These are phyloP conservation scores for Lasioglossum vierecki DNA, from an alignment of 2,888 invertebrate species.

Conservation along the genomic window DNA sequence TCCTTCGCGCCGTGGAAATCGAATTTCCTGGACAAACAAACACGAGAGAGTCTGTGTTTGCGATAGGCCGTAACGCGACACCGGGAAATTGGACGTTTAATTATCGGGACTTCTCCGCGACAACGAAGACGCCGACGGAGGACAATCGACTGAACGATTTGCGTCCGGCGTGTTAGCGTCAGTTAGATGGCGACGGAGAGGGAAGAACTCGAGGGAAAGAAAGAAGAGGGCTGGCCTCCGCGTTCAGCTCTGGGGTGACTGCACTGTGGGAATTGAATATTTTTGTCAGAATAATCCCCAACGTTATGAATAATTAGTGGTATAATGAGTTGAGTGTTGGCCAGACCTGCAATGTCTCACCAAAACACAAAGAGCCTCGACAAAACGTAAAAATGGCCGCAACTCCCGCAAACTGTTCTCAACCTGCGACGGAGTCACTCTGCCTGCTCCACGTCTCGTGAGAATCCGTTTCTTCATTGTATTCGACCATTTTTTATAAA, in stretches of 20 bases:
- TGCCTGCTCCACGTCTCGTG: background rate
- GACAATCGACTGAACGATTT: constrained; percentile 14
- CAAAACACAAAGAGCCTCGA: constrained; percentile 78
- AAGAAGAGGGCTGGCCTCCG: constrained; percentile 46
- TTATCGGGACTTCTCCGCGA: constrained; percentile 41
- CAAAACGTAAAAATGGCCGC: constrained; percentile 80
- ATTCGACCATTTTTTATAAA: background rate
- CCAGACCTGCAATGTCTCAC: constrained; percentile 82
- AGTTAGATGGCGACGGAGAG: constrained; percentile 27
- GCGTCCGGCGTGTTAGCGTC: constrained; percentile 5
- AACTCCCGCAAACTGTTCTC: constrained; percentile 79
- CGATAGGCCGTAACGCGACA: constrained; percentile 20
- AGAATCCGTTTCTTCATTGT: background rate
- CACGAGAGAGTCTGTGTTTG: background rate
- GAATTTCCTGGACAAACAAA: constrained; percentile 33
- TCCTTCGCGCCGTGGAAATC: constrained; percentile 5
- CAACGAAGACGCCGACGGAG: constrained; percentile 1
- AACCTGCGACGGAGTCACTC: constrained; percentile 63
- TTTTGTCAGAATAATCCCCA: constrained; percentile 76
- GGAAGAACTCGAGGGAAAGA: constrained; percentile 32
- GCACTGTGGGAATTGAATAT: constrained; percentile 76
- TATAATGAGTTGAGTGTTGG: constrained; percentile 84
- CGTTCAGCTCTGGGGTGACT: constrained; percentile 35
- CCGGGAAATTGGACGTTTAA: background rate
- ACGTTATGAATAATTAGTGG: constrained; percentile 83